These are phyloP conservation scores for Callionymus lyra DNA, from an alignment of 2,113 vertebrate genomes.

Conservation along the genomic window DNA sequence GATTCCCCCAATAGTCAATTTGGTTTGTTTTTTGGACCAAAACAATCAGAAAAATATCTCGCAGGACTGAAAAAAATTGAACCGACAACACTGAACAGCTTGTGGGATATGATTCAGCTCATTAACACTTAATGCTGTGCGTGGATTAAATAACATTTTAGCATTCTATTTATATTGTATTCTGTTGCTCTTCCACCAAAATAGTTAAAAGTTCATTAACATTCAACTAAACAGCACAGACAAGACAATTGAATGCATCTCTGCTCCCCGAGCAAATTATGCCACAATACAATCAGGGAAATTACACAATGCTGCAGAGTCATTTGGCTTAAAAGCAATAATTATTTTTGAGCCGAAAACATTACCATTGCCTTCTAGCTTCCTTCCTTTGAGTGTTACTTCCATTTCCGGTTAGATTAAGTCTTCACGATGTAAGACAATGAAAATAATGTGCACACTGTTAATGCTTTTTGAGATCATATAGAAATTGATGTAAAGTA, in stretches of 20 bases:
- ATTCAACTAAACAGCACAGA: slow-evolving; percentile 9
- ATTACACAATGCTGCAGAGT: slow-evolving; percentile 14
- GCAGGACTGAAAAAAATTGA: too few relatives aligned
- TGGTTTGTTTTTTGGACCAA: too few relatives aligned
- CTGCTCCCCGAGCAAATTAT: slow-evolving; percentile 21
- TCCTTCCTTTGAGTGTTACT: slow-evolving; percentile 4
- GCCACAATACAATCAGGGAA: slow-evolving; percentile 18
- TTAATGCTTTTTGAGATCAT: too few relatives aligned
- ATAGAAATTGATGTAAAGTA: slow-evolving; percentile 1
- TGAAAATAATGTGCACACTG: too few relatives aligned
- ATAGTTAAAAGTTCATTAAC: slow-evolving; percentile 11
- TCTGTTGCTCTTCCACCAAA: not conserved
- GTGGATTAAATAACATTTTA: slow-evolving; percentile 1
- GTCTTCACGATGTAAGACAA: slow-evolving; percentile 1
- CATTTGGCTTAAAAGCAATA: slow-evolving; percentile 23
- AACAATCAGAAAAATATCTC: too few relatives aligned
- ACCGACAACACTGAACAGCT: too few relatives aligned
- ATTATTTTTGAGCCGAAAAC: slow-evolving; percentile 16
- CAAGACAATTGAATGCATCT: slow-evolving; percentile 2
- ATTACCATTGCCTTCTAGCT: slow-evolving; percentile 2
- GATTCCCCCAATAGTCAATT: too few relatives aligned
- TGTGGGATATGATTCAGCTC: too few relatives aligned
- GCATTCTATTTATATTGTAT: not conserved
- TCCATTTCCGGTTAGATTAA: not conserved
- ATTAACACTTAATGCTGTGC: not conserved